These are phyloP conservation scores for Sesamia inferens DNA, from an alignment of 2,888 invertebrate genomes.

Conservation along the genomic window DNA sequence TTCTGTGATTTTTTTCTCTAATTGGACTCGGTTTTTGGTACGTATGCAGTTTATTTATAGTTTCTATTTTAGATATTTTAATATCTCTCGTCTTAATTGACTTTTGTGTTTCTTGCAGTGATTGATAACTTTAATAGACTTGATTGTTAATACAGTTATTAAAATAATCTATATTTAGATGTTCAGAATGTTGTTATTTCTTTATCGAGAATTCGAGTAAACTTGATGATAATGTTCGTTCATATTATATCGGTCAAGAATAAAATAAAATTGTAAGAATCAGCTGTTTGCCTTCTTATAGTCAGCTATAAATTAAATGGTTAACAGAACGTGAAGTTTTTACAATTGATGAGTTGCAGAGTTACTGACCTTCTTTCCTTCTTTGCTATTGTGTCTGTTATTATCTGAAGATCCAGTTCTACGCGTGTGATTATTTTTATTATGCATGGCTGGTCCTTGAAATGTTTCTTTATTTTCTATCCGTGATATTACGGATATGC, in stretches of 20 bases:
- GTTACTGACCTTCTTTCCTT: constrained; percentile 41
- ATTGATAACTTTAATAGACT: constrained; percentile 44
- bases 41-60: constrained; percentile 16
- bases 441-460: constrained; percentile 5
- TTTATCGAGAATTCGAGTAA: background rate
- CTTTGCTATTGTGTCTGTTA: constrained; percentile 23
- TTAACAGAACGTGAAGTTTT: constrained; percentile 30
- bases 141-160: constrained; percentile 7
- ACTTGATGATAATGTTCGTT: background rate
- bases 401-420: constrained; percentile 7
- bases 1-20: constrained; percentile 23
- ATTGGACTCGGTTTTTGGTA: constrained; percentile 41
- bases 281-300: constrained; percentile 44
- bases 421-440: constrained; percentile 18
- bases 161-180: constrained; percentile 20
- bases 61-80: background rate
- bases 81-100: background rate
- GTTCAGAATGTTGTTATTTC: constrained; percentile 11
- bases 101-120: constrained; percentile 23
- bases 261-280: constrained; percentile 16
- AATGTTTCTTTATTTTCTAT: constrained; percentile 12
- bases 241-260: constrained; percentile 35
- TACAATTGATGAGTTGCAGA: constrained; percentile 21
- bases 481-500: background rate
- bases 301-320: constrained; percentile 22